Conservation (phyloP, 2,888 invertebrate species). For the Drosophila peninsularis region DNA sequence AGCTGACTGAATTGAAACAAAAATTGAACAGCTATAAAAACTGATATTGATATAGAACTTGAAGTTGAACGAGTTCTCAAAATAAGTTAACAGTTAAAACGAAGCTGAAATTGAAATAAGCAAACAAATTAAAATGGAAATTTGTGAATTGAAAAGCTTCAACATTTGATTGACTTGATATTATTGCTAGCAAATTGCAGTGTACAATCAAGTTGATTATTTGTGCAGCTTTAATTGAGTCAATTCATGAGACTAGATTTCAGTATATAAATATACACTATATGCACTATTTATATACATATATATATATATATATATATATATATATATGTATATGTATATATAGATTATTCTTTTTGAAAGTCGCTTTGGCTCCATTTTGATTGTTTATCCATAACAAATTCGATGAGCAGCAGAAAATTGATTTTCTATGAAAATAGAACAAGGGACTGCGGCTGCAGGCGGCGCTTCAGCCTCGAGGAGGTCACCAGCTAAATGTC, state of each 20-base stretch:
- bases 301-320: background rate
- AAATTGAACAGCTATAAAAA: too few relatives aligned
- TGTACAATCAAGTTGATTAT: too few relatives aligned
- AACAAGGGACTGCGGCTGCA: slow-evolving; percentile 23
- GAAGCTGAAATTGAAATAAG: too few relatives aligned
- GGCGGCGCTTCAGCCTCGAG: slow-evolving; percentile 17
- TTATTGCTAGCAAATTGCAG: too few relatives aligned
- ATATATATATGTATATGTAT: background rate
- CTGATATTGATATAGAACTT: too few relatives aligned
- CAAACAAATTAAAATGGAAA: too few relatives aligned
- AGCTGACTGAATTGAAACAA: too few relatives aligned
- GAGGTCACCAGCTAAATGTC: slow-evolving; percentile 71
- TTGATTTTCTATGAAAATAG: slow-evolving; percentile 58
- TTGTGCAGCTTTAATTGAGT: background rate
- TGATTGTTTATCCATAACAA: slow-evolving; percentile 1
- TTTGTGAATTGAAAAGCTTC: too few relatives aligned
- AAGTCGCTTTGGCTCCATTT: background rate
- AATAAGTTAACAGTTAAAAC: too few relatives aligned
- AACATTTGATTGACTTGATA: too few relatives aligned
- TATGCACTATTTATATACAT: background rate
- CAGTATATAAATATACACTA: too few relatives aligned
- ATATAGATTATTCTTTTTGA: background rate
- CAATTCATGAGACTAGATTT: background rate
- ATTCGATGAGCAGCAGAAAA: slow-evolving; percentile 31
- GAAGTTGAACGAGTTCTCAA: too few relatives aligned